Evolutionary conservation across 2,113 vertebrate species (phyloP), one percentile per base, ranked within the genome.

Genomic region (Xiphophorus hellerii): DNA sequence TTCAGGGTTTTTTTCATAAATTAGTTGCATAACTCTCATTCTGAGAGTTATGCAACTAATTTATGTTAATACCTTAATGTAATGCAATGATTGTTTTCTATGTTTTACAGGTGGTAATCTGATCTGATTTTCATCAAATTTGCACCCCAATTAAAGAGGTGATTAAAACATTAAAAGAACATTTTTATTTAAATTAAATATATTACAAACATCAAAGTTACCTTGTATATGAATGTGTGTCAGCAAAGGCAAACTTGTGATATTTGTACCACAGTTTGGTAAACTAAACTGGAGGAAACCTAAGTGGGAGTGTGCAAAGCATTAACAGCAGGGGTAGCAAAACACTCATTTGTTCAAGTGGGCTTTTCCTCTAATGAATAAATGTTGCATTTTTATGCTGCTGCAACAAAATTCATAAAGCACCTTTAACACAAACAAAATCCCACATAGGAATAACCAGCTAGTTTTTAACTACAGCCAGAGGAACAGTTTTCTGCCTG

Each of bases 401-500:
- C 76, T 51, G 69, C 64, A 66, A 31, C 6, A 60, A 17, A 62
- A 69, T 86, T 85, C 80, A 73, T 85, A 75, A 88, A 81, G 86
- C 42, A 69, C 60, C 60, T 76, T 81, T 81, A 71, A 60, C 71
- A 83, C 15, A 77, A 87, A 84, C 9, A 80, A 66, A 79, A 77
- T 80, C 70, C 28, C 33, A 74, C 69, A 13, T 31, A 66, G n/a
- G 35, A 76, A 74, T 83, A 37, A 58, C 78, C 72, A 10, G 73
- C 54, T 28, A 29, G 54, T 66, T 42, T 81, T 62, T 15, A 12
- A 66, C 77, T 61, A 62, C 64, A 91, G 83, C 71, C 80, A 81
- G 76, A 66, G 84, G 69, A 83, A 90, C 84, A 85, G 44, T 87
- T 54, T 89, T 91, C 82, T 87, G 83, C 89, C 81, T 88, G 89